Evolutionary conservation across 2,888 invertebrate species (phyloP).

Genomic region (Seladonia tumulorum): DNA sequence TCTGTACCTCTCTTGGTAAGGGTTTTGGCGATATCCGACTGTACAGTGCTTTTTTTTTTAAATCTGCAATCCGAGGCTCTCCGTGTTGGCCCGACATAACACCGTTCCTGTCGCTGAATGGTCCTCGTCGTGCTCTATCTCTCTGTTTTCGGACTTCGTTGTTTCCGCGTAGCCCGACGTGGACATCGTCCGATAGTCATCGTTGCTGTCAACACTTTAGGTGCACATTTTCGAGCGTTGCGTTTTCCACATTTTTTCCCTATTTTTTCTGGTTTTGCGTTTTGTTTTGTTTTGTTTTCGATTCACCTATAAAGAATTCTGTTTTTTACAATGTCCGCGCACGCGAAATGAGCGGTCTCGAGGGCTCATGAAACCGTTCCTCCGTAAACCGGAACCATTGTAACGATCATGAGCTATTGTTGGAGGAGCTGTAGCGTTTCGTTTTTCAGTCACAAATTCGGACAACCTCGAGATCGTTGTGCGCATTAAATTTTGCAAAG

Average conservation of each 20-base stretch:
- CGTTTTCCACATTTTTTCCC: conserved; percentile 3
- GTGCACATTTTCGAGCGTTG: conserved; percentile 54
- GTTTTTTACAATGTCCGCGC: neutral
- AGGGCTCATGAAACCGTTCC: neutral
- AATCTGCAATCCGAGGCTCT: conserved; percentile 53
- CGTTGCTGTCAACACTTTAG: conserved; percentile 64
- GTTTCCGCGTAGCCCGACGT: conserved; percentile 50
- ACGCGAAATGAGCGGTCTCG: neutral
- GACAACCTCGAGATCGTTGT: neutral
- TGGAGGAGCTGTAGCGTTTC: neutral
- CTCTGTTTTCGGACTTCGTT: conserved; percentile 60
- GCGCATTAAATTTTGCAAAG: too few relatives aligned
- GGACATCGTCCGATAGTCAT: conserved; percentile 61
- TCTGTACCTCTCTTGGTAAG: neutral
- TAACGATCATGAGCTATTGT: neutral
- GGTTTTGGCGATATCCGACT: conserved; percentile 43
- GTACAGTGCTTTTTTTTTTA: conserved; percentile 13
- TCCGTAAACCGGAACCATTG: neutral
- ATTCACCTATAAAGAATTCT: neutral
- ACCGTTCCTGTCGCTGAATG: conserved; percentile 57
- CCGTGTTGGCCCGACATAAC: conserved; percentile 50
- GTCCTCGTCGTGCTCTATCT: conserved; percentile 67
- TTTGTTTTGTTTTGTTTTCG: neutral
- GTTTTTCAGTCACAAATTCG: neutral
- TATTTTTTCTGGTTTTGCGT: too few relatives aligned